Base-by-base conservation (phyloP, 2,113 vertebrate genomes). In the Dasyprocta punctata region DNA sequence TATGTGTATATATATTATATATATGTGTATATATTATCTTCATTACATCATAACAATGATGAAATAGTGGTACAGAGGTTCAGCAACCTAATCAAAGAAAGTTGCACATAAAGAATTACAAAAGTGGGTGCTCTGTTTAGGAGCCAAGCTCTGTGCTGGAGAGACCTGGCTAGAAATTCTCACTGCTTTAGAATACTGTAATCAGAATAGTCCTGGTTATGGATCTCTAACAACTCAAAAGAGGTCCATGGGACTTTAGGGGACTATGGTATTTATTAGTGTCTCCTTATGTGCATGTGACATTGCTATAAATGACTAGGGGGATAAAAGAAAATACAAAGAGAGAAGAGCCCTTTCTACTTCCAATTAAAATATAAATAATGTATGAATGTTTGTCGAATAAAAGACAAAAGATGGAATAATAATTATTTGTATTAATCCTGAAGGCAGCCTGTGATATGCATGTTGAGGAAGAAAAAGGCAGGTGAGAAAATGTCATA, bases 1-100 rank as follows among this genome's bases (percentile, higher is more conserved):
- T 44, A 41, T 73, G 11, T 60, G 12, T 41, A 77, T 86, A 95
- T 93, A 93, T 69, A 83, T 83, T n/a, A 92, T 36, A 91, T 71
- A 47, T 49, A 96, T 58, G 10, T n/a, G 14, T 56, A 77, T 19
- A 47, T 56, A 26, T 16, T 54, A 61, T 63, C 7, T 54, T 38
- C 30, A 75, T 33, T 38, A 14, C 49, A 61, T 82, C 16, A 44
- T 30, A 83, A 56, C 36, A 77, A 84, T 44, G 54, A 90, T 84
- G 61, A 85, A 75, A 90, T 38, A 5, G 52, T 5, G 17, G 4
- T 61, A 0, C 36, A 85, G 49, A 86, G 16, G 9, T 75, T 60
- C 63, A 36, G 11, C 38, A 75, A 65, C 19, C 24, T 91, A 78
- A 60, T 17, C 30, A 82, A 83, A 90, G 49, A 0, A 7, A 47